Evolutionary conservation across 2,113 vertebrate species (phyloP).

Genomic region (Limnothrissa miodon): DNA sequence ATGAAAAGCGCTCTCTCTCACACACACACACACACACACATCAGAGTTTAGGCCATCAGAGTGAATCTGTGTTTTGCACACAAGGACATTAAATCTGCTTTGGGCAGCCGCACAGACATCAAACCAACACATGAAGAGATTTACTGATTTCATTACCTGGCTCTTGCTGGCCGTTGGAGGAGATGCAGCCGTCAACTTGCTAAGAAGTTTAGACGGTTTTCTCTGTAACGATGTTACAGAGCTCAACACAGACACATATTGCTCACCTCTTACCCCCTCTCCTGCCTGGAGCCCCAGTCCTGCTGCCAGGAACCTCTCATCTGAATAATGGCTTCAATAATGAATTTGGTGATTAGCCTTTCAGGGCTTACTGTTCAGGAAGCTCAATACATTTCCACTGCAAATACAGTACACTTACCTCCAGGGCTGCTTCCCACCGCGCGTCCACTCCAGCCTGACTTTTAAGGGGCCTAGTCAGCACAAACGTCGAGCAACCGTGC

Average conservation of each 20-base stretch:
- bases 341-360: not conserved
- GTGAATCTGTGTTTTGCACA: not conserved
- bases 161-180: not conserved
- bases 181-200: not conserved
- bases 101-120: not conserved
- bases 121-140: not conserved
- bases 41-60: not conserved
- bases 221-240: not conserved
- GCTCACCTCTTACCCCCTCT: not conserved
- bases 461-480: not conserved
- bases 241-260: not conserved
- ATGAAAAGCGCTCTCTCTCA: not conserved
- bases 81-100: not conserved
- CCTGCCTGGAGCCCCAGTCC: not conserved
- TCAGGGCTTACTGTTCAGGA: not conserved
- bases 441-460: not conserved
- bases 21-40: not conserved
- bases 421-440: not conserved
- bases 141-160: not conserved
- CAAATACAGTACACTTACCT: not conserved
- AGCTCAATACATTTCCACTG: not conserved
- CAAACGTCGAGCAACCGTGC: not conserved
- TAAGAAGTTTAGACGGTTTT: not conserved
- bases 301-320: not conserved
- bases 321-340: constrained; percentile 5